Evolutionary conservation across 2,888 invertebrate genomes (phyloP).

Genomic region (Copidosoma aretas): DNA sequence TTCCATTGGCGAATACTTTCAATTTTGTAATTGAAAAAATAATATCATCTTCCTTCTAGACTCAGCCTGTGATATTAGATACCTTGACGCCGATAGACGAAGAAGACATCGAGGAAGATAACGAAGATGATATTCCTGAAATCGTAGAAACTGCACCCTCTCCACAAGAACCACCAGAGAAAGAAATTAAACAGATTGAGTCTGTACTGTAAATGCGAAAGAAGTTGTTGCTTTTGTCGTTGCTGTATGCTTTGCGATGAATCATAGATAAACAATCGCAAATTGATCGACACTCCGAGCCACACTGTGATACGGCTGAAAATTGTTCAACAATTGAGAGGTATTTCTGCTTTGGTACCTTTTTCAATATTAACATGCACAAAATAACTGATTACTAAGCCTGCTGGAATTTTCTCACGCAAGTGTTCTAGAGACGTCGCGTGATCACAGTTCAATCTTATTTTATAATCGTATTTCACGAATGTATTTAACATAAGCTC

Average conservation of each 20-base stretch:
- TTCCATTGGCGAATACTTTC: too few species aligned
- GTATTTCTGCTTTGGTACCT: constrained; percentile 30
- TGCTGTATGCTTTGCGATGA: constrained; percentile 32
- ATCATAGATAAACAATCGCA: constrained; percentile 10
- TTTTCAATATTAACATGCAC: constrained; percentile 31
- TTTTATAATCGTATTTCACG: constrained; percentile 40
- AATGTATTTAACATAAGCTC: constrained; percentile 17
- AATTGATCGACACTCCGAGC: constrained; percentile 56
- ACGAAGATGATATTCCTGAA: constrained; percentile 77
- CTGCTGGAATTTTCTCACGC: constrained; percentile 49
- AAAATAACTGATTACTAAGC: constrained; percentile 44
- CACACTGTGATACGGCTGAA: constrained; percentile 57
- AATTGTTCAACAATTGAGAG: constrained; percentile 33
- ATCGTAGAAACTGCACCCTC: constrained; percentile 79
- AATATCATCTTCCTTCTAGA: constrained; percentile 58
- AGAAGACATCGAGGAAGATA: constrained; percentile 70
- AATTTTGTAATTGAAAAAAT: background rate
- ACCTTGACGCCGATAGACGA: constrained; percentile 84
- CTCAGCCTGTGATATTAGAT: constrained; percentile 72
- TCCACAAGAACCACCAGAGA: constrained; percentile 46
- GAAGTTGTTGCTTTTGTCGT: constrained; percentile 32
- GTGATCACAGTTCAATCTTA: constrained; percentile 39
- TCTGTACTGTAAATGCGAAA: constrained; percentile 70
- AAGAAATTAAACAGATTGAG: constrained; percentile 72
- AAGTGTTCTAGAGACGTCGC: constrained; percentile 7